Conservation (phyloP, 2,113 vertebrate species). For the Mionectes macconnelli region DNA sequence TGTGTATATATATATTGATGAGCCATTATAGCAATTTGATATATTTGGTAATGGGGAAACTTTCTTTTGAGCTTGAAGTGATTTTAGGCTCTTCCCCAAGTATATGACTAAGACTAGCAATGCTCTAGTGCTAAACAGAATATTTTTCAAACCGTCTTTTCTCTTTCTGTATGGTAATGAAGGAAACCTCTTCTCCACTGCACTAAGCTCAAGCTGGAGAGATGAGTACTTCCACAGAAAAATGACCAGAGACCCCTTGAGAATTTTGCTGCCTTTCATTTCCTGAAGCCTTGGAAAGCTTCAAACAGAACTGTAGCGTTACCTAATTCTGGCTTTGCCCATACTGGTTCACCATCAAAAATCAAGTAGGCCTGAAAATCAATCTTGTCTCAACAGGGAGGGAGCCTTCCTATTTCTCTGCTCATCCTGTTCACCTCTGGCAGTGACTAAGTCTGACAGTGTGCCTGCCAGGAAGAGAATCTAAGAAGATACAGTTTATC, state of each 20-base stretch:
- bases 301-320: background rate
- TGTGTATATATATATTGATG: background rate
- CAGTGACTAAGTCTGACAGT: slow-evolving; percentile 27
- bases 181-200: background rate
- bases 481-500: slow-evolving; percentile 30
- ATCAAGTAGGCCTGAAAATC: background rate
- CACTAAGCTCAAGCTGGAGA: background rate
- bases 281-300: background rate
- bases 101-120: background rate
- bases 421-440: background rate
- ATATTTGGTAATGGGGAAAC: background rate
- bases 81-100: background rate
- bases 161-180: background rate
- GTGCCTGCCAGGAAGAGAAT: slow-evolving; percentile 35
- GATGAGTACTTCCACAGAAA: background rate
- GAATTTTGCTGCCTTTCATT: background rate
- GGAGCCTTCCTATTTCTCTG: background rate
- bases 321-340: background rate
- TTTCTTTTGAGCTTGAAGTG: background rate
- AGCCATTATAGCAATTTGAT: background rate
- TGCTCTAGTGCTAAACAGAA: background rate
- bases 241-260: background rate
- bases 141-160: background rate
- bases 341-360: background rate
- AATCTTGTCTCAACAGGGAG: slow-evolving; percentile 3